Conservation (phyloP, 2,113 vertebrate species). For the Poeciliopsis retropinna region DNA sequence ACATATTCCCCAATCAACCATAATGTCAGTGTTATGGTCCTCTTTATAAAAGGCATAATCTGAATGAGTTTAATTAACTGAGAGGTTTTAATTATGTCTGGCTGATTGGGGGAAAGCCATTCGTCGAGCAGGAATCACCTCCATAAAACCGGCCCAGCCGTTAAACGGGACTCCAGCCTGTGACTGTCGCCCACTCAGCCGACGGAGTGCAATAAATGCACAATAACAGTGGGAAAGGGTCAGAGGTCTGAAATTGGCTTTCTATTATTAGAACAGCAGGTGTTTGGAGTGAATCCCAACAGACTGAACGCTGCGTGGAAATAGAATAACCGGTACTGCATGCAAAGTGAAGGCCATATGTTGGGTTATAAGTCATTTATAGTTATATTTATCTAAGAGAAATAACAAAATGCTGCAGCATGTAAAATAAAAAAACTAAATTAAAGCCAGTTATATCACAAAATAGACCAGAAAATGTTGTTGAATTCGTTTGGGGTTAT, state of each 20-base stretch:
- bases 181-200: conserved; percentile 9
- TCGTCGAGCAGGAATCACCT: conserved; percentile 27
- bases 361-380: not conserved
- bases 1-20: conserved; percentile 23
- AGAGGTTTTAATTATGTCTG: conserved; percentile 56
- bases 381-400: not conserved
- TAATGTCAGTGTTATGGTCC: conserved; percentile 17
- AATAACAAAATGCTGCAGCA: no score
- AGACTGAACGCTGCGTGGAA: no score
- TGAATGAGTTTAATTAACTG: conserved; percentile 60
- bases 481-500: no score
- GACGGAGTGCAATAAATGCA: conserved; percentile 4
- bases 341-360: not conserved
- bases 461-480: no score
- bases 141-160: conserved; percentile 30
- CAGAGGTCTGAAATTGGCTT: conserved; percentile 16
- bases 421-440: no score
- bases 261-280: conserved; percentile 43
- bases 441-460: no score
- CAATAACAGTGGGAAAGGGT: not conserved
- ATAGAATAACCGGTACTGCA: not conserved
- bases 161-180: conserved; percentile 16
- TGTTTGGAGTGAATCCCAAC: not conserved
- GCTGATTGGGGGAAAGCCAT: conserved; percentile 33
- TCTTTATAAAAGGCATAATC: conserved; percentile 39